A percentile compares a stretch with the other conserved stretches of the same genome.
Evolutionary conservation across 2,113 vertebrate genomes (phyloP).

Genomic region (Myrmecophaga tridactyla): DNA sequence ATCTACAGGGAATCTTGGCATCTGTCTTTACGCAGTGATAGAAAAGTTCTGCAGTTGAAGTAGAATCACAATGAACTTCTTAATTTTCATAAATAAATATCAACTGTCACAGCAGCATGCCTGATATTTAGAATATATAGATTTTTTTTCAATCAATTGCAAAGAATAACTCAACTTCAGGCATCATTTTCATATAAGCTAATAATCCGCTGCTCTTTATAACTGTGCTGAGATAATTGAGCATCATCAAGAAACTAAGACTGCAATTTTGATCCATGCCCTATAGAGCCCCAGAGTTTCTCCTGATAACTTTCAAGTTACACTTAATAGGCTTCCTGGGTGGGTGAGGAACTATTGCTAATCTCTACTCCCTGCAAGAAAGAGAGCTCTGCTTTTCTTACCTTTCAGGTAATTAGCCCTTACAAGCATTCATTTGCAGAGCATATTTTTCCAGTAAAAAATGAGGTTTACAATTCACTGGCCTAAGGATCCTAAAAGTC

Average conservation of each 20-base stretch:
- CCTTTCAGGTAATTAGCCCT: neutral
- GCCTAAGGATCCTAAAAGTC: neutral
- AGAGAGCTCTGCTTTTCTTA: neutral
- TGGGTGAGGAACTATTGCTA: neutral
- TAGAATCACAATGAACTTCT: neutral
- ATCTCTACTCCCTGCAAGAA: neutral
- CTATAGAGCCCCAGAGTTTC: neutral
- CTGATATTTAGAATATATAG: constrained; percentile 25
- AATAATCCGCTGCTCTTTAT: neutral
- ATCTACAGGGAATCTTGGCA: neutral
- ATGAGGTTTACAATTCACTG: neutral
- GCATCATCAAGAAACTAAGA: neutral
- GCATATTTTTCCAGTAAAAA: neutral
- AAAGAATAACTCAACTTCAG: neutral
- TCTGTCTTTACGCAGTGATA: neutral
- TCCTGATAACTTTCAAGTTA: neutral
- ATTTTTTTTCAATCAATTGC: constrained; percentile 32
- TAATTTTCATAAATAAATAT: constrained; percentile 62
- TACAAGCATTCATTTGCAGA: neutral
- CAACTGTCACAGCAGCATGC: neutral
- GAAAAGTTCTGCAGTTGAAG: neutral
- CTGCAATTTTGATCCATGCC: no score
- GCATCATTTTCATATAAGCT: neutral
- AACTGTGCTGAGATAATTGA: neutral
- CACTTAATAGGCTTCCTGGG: neutral